Base-by-base conservation (phyloP, 2,888 invertebrate species). In the Encarsia formosa region DNA sequence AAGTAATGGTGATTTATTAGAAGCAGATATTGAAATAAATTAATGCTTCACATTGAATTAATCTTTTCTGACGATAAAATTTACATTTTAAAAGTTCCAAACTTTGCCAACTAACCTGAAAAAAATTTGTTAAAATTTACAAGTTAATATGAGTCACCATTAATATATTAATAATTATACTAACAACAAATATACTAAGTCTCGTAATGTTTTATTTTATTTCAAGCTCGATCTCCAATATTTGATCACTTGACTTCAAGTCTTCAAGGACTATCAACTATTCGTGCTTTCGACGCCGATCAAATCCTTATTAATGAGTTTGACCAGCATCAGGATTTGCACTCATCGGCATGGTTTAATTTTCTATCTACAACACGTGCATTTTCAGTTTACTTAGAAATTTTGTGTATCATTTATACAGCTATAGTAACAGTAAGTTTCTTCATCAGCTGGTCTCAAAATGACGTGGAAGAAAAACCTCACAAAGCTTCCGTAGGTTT, bases 331-430 rank as follows among this genome's bases (percentile, higher is more conserved):
- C 89, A 90, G 70, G 89, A 90, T 68, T 69, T 88, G 5, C 94
- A 97, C 68, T 91, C 93, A 47, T 88, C 95, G 1, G 88, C 96
- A 5, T 97, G 91, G 88, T 96, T 86, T 69, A 78, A 92, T 65
- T 94, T 93, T 73, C 84, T 98, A 47, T 83, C 90, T 0, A 87
- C 91, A 5, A 90, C 91, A 16, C 84, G 96, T 56, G 95, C 97
- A 62, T 94, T 98, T 67, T 96, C 94, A 1, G 89, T 94, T 66
- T 91, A 91, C 82, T 76, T 98, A 64, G 98, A 98, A 71, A 78
- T 91, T 60, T 82, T 93, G 45, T 95, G 95, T 69, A 84, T 91
- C 1, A 59, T 88, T 5, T 97, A 95, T 74, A 90, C 97, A 53
- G 83, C 84, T 0, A 72, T 89, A 38, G 93, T 96, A 0, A 91